Evolutionary conservation across 1,140 invertebrate genomes (phyloP), one percentile per base, ranked within the genome.

Genomic region (Neodiprion lecontei): DNA sequence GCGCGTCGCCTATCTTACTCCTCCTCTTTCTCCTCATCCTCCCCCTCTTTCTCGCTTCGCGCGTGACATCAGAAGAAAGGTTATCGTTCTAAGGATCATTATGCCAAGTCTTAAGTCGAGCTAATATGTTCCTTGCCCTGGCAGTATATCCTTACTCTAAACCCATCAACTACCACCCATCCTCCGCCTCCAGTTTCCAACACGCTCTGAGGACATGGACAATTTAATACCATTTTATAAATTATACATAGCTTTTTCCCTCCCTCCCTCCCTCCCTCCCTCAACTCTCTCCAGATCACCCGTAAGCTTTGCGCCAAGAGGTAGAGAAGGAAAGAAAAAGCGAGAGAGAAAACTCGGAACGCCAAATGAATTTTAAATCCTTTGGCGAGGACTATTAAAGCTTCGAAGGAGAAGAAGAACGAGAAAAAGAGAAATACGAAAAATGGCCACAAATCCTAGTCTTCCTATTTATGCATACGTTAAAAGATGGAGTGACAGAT

Each of bases 221-320:
- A 82, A 84, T 86, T 85, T 88, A 88, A 88, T 86, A 81, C 84
- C 83, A 77, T 81, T 87, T 87, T 86, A 87, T 88, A 88, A 88
- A 87, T 88, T 82, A 76, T 74, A 78, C 72, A 73, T 61, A 50
- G 69, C n/a, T 9, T 40, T 40, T 40, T 40, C 28, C 28, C 28
- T 40, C 28, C 28, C 28, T 40, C 1, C 28, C 28, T 2, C 28
- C 28, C 28, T 40, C 28, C 28, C 28, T 40, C 0, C 28, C 28
- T 3, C 28, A 1, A 1, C 28, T 40, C 28, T 40, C 28, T 40
- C 28, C 1, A 5, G 28, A 40, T 40, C 28, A 40, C 28, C 28
- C 28, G 28, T 40, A 40, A 40, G 28, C 28, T 40, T 40, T 40
- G 28, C 1, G 28, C 28, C 28, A 40, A 40, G 28, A 1, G 28